Evolutionary conservation across 2,888 invertebrate species (phyloP).

Genomic region (Melanostoma scalare): DNA sequence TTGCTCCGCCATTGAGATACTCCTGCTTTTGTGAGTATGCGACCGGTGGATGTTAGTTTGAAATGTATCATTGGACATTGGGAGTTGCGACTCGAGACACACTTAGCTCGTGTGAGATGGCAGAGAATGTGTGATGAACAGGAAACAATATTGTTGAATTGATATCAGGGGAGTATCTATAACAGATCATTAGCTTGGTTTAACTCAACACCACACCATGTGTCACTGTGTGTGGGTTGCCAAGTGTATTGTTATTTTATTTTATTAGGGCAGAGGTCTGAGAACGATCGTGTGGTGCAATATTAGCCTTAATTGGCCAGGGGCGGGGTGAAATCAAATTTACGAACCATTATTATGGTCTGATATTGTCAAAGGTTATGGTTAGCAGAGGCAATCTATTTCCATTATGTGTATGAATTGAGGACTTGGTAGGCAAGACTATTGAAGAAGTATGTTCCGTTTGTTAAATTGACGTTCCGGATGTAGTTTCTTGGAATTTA

Average conservation of each 20-base stretch:
- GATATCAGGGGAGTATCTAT: slow-evolving; percentile 61
- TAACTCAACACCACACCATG: slow-evolving; percentile 19
- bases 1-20: slow-evolving; percentile 22
- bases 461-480: not conserved
- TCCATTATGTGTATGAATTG: too few relatives aligned
- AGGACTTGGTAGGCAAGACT: too few relatives aligned
- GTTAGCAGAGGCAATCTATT: not conserved
- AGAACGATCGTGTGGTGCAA: slow-evolving; percentile 57
- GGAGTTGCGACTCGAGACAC: slow-evolving; percentile 4
- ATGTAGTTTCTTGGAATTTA: slow-evolving; percentile 42
- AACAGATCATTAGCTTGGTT: slow-evolving; percentile 51
- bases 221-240: slow-evolving; percentile 44
- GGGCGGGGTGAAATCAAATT: slow-evolving; percentile 34
- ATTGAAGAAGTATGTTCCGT: not conserved
- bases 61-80: slow-evolving; percentile 40
- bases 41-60: slow-evolving; percentile 30
- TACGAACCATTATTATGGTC: slow-evolving; percentile 53
- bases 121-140: slow-evolving; percentile 58
- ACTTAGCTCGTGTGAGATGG: slow-evolving; percentile 10
- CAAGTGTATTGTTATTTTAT: slow-evolving; percentile 4
- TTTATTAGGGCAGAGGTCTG: slow-evolving; percentile 47
- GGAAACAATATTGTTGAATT: slow-evolving; percentile 69
- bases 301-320: slow-evolving; percentile 62
- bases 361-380: slow-evolving; percentile 67
- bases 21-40: not conserved